phyloP scores from a whole-genome alignment of 2,888 invertebrate genomes.

The Azorinus chamasolen region DNA sequence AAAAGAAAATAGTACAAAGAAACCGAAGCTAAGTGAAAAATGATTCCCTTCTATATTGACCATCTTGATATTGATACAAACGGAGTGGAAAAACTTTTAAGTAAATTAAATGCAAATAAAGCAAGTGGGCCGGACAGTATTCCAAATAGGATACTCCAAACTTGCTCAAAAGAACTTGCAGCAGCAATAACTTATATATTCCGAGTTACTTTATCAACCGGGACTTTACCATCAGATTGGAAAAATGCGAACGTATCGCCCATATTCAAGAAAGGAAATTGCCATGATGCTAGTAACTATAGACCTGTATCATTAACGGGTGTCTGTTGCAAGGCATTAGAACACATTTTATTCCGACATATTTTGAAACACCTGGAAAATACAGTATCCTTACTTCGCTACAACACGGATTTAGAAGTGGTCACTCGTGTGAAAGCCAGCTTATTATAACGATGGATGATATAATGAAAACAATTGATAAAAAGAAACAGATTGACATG shows the following conservation, averaged over 20 bases:
- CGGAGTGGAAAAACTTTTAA: slow-evolving; percentile 15
- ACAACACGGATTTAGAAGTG: too few species aligned
- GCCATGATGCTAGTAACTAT: slow-evolving; percentile 37
- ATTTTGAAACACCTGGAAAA: too few species aligned
- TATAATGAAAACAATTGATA: slow-evolving; percentile 4
- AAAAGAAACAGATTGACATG: slow-evolving; percentile 19
- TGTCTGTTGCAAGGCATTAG: too few species aligned
- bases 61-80: slow-evolving; percentile 7
- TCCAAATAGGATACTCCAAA: slow-evolving; percentile 28
- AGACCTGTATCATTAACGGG: slow-evolving; percentile 50
- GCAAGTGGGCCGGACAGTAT: slow-evolving; percentile 49
- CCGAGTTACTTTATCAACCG: slow-evolving; percentile 15
- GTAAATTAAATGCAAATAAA: slow-evolving; percentile 42
- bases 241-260: slow-evolving; percentile 18
- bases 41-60: too few species aligned
- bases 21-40: too few species aligned
- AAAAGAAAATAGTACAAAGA: too few species aligned
- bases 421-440: too few species aligned
- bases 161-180: slow-evolving; percentile 30
- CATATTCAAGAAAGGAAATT: slow-evolving; percentile 43
- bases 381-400: too few species aligned
- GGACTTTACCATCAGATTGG: slow-evolving; percentile 23
- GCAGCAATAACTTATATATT: slow-evolving; percentile 32
- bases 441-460: too few species aligned
- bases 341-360: too few species aligned